phyloP scores from a whole-genome alignment of 2,113 vertebrate genomes.

The Corapipo altera region DNA sequence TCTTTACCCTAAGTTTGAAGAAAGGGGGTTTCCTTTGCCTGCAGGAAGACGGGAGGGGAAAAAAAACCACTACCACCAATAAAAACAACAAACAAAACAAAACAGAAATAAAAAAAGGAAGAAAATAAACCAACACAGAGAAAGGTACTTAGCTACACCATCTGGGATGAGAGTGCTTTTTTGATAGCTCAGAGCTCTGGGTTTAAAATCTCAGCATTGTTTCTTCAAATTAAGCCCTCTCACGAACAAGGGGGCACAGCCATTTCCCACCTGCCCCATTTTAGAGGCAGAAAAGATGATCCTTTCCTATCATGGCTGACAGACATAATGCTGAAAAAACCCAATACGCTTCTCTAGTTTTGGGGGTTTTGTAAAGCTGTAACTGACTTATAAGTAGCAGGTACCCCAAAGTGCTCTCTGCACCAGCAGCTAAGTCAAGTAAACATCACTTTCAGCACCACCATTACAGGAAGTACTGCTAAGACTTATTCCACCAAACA shows the following conservation, averaged over 20 bases:
- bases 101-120: background rate
- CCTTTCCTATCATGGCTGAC: background rate
- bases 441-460: conserved; percentile 49
- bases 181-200: background rate
- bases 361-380: background rate
- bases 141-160: background rate
- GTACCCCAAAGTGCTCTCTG: background rate
- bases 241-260: background rate
- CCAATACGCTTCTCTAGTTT: background rate
- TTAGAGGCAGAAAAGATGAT: background rate
- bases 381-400: background rate
- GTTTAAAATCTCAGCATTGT: background rate
- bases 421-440: background rate
- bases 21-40: background rate
- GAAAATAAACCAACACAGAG: background rate
- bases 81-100: background rate
- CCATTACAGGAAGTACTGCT: conserved; percentile 46
- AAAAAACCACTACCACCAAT: background rate
- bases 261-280: background rate
- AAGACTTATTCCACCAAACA: conserved; percentile 30
- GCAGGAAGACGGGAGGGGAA: background rate
- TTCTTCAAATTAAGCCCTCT: background rate
- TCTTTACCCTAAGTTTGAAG: background rate
- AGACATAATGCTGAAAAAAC: background rate
- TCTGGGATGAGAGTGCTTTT: background rate